These are phyloP conservation scores for Percopsis omiscomaycus DNA, from an alignment of 2,797 vertebrate species.

Conservation along the genomic window DNA sequence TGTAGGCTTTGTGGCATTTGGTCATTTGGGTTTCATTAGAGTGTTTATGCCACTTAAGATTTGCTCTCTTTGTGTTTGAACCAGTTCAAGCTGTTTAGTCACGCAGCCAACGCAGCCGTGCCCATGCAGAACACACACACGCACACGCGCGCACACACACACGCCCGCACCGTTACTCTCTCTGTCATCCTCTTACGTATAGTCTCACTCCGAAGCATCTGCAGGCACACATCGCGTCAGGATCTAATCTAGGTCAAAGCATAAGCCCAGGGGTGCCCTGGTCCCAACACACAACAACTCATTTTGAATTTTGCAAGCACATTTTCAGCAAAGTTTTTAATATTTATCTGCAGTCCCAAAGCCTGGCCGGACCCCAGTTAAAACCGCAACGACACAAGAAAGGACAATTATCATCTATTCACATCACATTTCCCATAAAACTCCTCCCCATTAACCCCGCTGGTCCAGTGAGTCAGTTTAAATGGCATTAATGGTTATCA, in stretches of 20 bases:
- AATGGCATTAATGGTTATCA: slow-evolving; percentile 24
- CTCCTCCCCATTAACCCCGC: slow-evolving; percentile 22
- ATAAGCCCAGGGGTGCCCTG: slow-evolving; percentile 68
- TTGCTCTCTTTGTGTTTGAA: slow-evolving; percentile 21
- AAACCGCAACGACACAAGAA: not conserved
- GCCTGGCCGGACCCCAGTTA: too few relatives aligned
- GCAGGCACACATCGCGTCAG: slow-evolving; percentile 59
- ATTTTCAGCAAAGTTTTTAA: not conserved
- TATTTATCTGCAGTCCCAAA: too few relatives aligned
- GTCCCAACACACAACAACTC: slow-evolving; percentile 32
- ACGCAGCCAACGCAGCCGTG: slow-evolving; percentile 45
- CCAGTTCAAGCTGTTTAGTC: slow-evolving; percentile 65
- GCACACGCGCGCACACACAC: not conserved
- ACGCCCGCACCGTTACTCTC: slow-evolving; percentile 3
- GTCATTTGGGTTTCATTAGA: slow-evolving; percentile 25
- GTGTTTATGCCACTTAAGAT: slow-evolving; percentile 30
- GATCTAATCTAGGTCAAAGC: slow-evolving; percentile 76
- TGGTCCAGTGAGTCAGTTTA: slow-evolving; percentile 29
- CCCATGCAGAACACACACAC: slow-evolving; percentile 19
- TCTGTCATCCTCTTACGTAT: not conserved
- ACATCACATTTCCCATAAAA: slow-evolving; percentile 1
- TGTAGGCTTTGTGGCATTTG: slow-evolving; percentile 24
- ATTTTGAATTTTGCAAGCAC: slow-evolving; percentile 19
- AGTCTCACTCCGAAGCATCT: not conserved
- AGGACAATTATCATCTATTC: not conserved